Evolutionary conservation across 2,113 vertebrate species (phyloP).

Genomic region (Orientallactaga bullata): DNA sequence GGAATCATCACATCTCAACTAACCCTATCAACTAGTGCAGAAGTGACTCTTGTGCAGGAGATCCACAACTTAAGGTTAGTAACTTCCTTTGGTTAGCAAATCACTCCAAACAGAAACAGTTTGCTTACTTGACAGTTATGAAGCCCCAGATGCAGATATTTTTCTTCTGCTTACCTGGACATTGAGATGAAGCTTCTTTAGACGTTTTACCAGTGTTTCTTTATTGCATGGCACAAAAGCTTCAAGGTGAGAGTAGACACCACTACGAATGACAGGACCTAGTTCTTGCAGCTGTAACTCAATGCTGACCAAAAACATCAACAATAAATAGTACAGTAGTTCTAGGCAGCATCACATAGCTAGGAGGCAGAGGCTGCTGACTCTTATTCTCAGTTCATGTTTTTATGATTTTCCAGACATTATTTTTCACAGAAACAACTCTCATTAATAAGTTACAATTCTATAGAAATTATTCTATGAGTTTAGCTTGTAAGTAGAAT

Average conservation of each 20-base stretch:
- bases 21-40: background rate
- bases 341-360: background rate
- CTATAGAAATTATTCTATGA: background rate
- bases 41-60: background rate
- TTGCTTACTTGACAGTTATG: background rate
- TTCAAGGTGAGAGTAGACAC: slow-evolving; percentile 96
- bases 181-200: slow-evolving; percentile 98
- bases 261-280: slow-evolving; percentile 89
- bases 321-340: slow-evolving; percentile 53
- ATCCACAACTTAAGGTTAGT: background rate
- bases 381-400: slow-evolving; percentile 9
- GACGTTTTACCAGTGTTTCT: slow-evolving; percentile 96
- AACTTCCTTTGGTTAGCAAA: background rate
- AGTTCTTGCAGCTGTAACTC: slow-evolving; percentile 98
- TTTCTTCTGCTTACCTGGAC: slow-evolving; percentile 91
- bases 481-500: slow-evolving; percentile 23
- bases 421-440: background rate
- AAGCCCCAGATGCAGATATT: background rate
- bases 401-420: background rate
- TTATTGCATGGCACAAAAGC: slow-evolving; percentile 99
- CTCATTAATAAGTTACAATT: background rate
- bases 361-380: background rate
- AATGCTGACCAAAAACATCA: slow-evolving; percentile 89
- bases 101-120: background rate
- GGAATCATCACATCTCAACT: slow-evolving; percentile 15